Evolutionary conservation across 2,797 vertebrate genomes (phyloP).

Genomic region (Eulemur albifrons): DNA sequence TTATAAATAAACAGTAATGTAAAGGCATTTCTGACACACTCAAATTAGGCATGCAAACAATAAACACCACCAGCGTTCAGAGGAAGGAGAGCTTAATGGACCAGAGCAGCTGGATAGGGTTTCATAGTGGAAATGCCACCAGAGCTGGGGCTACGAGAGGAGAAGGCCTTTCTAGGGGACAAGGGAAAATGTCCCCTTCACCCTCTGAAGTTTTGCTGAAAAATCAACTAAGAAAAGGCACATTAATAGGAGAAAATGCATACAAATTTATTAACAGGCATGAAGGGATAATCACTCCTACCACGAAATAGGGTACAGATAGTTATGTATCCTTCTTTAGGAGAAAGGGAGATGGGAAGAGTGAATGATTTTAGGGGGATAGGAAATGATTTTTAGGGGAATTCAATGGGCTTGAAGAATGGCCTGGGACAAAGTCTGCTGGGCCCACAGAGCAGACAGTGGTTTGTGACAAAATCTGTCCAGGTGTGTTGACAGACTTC

Average conservation of each 20-base stretch:
- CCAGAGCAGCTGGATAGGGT: not conserved
- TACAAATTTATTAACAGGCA: not conserved
- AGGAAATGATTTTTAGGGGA: not conserved
- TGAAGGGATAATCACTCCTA: not conserved
- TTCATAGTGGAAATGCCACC: not conserved
- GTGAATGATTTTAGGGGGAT: not conserved
- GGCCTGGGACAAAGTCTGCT: not conserved
- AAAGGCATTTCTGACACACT: not conserved
- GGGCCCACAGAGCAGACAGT: not conserved
- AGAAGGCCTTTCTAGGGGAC: not conserved
- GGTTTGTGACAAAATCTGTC: not conserved
- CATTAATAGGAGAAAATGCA: not conserved
- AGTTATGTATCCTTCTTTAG: not conserved
- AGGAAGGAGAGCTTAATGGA: not conserved
- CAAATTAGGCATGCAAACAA: not conserved
- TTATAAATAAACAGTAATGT: constrained; percentile 1
- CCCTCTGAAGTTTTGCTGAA: not conserved
- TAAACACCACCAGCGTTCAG: not conserved
- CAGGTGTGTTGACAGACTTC: not conserved
- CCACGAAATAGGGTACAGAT: not conserved
- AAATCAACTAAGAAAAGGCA: not conserved
- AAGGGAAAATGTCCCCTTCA: not conserved
- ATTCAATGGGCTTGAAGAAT: not conserved
- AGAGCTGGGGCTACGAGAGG: not conserved
- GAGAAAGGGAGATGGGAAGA: not conserved